phyloP scores from a whole-genome alignment of 2,113 vertebrate genomes.

The Poeciliopsis turrubarensis region DNA sequence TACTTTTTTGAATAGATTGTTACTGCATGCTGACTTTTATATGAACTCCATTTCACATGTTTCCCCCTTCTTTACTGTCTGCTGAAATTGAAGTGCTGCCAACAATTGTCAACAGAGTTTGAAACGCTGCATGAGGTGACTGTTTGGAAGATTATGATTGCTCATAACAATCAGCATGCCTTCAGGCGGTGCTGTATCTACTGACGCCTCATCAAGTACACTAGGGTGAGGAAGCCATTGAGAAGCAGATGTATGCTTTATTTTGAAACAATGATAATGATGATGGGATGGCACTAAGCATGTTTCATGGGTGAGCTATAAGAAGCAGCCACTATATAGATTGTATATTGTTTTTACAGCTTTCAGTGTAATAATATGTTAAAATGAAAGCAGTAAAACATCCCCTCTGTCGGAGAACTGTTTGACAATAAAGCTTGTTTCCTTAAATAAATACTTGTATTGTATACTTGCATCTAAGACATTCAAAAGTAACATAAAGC shows the following conservation, averaged over 20 bases:
- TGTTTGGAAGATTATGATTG: conserved; percentile 41
- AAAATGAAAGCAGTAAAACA: conserved; percentile 2
- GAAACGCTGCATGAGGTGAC: conserved; percentile 14
- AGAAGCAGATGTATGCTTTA: conserved; percentile 13
- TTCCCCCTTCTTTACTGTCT: conserved; percentile 6
- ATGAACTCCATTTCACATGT: conserved; percentile 9
- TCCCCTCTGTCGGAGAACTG: neutral
- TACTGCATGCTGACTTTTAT: conserved; percentile 10
- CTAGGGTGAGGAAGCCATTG: conserved; percentile 20
- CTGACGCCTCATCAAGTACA: conserved; percentile 29
- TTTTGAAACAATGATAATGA: conserved; percentile 26
- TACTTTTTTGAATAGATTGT: conserved; percentile 14
- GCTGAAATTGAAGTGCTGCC: conserved; percentile 30
- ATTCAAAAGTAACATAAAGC: neutral
- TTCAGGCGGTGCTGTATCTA: conserved; percentile 14
- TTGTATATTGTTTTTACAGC: neutral
- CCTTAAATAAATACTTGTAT: neutral
- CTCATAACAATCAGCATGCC: conserved; percentile 46
- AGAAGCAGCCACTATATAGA: neutral
- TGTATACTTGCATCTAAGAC: neutral
- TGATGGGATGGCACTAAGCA: conserved; percentile 15
- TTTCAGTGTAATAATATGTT: conserved; percentile 4
- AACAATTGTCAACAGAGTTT: conserved; percentile 42
- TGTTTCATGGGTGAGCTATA: conserved; percentile 27
- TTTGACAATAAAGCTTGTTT: neutral